These are phyloP conservation scores for Jacana jacana DNA, from an alignment of 2,113 vertebrate genomes.

Conservation along the genomic window DNA sequence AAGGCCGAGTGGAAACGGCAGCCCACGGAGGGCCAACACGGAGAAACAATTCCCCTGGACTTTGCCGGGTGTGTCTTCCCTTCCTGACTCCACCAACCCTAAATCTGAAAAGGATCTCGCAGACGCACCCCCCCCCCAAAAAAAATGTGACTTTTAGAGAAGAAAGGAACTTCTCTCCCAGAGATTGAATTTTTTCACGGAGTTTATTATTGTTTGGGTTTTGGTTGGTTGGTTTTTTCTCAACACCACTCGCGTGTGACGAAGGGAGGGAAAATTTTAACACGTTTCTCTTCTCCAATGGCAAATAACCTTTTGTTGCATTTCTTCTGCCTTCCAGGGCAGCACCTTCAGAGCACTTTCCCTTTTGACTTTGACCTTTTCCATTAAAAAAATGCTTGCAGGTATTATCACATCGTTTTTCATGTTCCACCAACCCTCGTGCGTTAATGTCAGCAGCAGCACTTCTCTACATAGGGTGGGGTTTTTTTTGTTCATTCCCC, in stretches of 20 bases:
- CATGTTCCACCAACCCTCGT: neutral
- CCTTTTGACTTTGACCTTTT: neutral
- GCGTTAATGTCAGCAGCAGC: neutral
- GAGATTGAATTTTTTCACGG: neutral
- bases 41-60: neutral
- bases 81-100: too few relatives aligned
- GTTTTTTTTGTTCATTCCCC: neutral
- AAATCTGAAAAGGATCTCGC: too few relatives aligned
- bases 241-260: neutral
- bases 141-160: neutral
- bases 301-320: neutral
- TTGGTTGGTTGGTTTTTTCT: neutral
- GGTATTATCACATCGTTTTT: neutral
- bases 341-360: neutral
- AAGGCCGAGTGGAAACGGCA: neutral
- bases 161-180: neutral
- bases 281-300: neutral
- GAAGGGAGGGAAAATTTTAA: neutral
- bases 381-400: neutral
- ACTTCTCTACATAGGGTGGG: neutral
- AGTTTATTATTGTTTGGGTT: neutral
- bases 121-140: too few relatives aligned
- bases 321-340: neutral
- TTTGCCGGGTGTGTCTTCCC: neutral
- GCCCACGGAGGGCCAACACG: neutral